Evolutionary conservation across 2,113 vertebrate genomes (phyloP), one percentile per base, ranked within the genome.

Genomic region (Conger conger): DNA sequence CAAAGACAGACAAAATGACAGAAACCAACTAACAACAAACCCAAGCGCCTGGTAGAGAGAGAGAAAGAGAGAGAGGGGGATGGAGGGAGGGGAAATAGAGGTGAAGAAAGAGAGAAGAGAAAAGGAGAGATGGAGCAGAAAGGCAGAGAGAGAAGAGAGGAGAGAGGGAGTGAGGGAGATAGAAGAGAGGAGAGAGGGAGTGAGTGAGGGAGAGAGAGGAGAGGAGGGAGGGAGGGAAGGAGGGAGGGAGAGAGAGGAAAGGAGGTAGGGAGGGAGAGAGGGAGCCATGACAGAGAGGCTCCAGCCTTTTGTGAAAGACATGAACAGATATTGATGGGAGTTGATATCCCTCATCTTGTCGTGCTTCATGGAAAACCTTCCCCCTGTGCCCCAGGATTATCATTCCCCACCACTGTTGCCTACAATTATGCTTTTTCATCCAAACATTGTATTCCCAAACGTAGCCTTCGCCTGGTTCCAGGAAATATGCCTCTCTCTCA

Each of bases 291-390:
- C 13, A 18, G 37, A 63, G 79, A 87, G 87, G 86, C 88, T 85
- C 89, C 37, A 78, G 83, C 87, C 89, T 92, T 81, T 2, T 92
- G 88, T 90, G 92, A 90, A 88, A 88, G 88, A 89, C 88, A 91
- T 90, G 90, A 91, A 81, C 85, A 82, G 63, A 88, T 93, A 94
- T 94, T 93, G 92, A 94, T 93, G 92, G 45, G 92, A 88, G 88
- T 86, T 92, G 86, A 89, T 90, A 89, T 87, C 57, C 82, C 86
- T 88, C 87, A 90, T 87, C 37, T 40, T 54, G 86, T 91, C 90
- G 91, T 91, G 85, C 87, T 88, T 90, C 87, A 87, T 88, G 85
- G 57, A 86, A 89, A 87, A 89, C 81, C 83, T 89, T 84, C 18
- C 57, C 45, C 63, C 80, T 86, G 82, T 82, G 27, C 3, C 23